Conservation (phyloP, 1,140 invertebrate genomes). For the Carposina sasakii region DNA sequence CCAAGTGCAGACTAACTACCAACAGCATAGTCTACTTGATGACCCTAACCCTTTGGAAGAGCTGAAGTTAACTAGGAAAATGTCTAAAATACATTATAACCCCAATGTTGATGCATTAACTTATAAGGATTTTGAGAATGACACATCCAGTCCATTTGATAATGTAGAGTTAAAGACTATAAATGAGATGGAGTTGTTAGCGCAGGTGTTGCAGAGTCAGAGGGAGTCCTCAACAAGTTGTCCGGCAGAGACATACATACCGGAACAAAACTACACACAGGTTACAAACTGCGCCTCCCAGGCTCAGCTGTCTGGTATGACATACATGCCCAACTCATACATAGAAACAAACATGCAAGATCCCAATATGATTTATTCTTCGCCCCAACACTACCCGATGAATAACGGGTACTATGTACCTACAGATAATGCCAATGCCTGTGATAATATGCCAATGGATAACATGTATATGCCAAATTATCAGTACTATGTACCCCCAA, state of each 20-base stretch:
- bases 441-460: conserved; percentile 46
- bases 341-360: conserved; percentile 48
- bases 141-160: conserved; percentile 92
- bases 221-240: conserved; percentile 43
- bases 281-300: conserved; percentile 54
- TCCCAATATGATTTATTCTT: conserved; percentile 42
- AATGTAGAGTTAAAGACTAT: conserved; percentile 92
- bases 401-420: conserved; percentile 53
- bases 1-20: conserved; percentile 45
- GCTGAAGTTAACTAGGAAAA: conserved; percentile 49
- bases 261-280: conserved; percentile 37
- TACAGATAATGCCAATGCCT: conserved; percentile 36
- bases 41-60: conserved; percentile 64
- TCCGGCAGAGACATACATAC: conserved; percentile 28
- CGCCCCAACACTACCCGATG: conserved; percentile 46
- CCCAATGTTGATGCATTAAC: conserved; percentile 73
- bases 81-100: conserved; percentile 44
- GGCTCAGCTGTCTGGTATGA: conserved; percentile 44
- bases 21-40: conserved; percentile 54
- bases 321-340: conserved; percentile 50
- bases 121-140: conserved; percentile 88
- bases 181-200: conserved; percentile 90
- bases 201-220: conserved; percentile 75
- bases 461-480: conserved; percentile 53
- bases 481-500: conserved; percentile 55